phyloP scores from a whole-genome alignment of 2,888 invertebrate genomes.

The Lasioglossum malachurum region DNA sequence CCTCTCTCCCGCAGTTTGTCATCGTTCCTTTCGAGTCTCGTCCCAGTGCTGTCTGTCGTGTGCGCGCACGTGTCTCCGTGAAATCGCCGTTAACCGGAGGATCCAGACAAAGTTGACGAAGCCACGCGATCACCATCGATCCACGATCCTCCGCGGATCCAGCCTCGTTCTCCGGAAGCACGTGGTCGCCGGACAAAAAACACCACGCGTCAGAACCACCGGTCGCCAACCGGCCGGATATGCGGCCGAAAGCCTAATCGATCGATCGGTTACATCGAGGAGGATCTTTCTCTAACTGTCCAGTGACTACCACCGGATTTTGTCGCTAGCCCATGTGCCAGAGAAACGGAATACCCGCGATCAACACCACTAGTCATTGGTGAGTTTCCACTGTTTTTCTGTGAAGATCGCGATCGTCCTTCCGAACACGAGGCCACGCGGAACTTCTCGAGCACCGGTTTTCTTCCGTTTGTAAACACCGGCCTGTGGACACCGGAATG shows the following conservation, averaged over 20 bases:
- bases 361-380: constrained; percentile 72
- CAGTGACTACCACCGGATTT: neutral
- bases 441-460: neutral
- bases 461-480: constrained; percentile 11
- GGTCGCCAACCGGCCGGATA: constrained; percentile 20
- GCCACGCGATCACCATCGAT: neutral
- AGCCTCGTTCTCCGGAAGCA: constrained; percentile 18
- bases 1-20: neutral
- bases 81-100: constrained; percentile 52
- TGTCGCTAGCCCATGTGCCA: neutral
- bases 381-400: constrained; percentile 61
- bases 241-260: constrained; percentile 12
- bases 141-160: neutral
- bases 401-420: neutral
- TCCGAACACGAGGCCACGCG: neutral
- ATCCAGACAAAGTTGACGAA: constrained; percentile 18
- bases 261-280: neutral
- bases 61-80: constrained; percentile 65
- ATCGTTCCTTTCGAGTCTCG: neutral
- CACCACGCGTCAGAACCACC: neutral
- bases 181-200: constrained; percentile 29
- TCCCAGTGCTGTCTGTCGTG: neutral
- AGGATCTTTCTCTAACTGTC: constrained; percentile 2
- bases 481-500: neutral
- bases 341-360: constrained; percentile 16